Evolutionary conservation across 1,140 invertebrate genomes (phyloP).

Genomic region (Camponotus floridanus): DNA sequence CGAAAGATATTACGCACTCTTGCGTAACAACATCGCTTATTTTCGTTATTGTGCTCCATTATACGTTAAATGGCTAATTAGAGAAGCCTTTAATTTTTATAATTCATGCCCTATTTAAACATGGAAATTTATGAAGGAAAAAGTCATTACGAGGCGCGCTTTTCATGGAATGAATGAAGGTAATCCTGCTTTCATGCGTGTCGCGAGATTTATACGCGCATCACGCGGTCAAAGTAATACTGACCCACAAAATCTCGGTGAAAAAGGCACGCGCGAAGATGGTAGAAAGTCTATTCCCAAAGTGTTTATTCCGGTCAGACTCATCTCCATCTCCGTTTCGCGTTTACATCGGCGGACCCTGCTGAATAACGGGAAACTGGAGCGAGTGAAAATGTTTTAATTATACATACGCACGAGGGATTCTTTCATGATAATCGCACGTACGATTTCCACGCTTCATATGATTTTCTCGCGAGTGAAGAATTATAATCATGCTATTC

Average conservation of each 20-base stretch:
- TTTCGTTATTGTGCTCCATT: slow-evolving; percentile 29
- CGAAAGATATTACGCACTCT: neutral
- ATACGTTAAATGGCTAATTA: neutral
- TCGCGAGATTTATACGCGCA: neutral
- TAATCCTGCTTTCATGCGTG: slow-evolving; percentile 6
- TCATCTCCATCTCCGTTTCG: slow-evolving; percentile 50
- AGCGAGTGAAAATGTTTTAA: slow-evolving; percentile 58
- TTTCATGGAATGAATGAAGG: neutral
- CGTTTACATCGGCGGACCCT: neutral
- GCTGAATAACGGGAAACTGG: neutral
- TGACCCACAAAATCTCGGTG: slow-evolving; percentile 58
- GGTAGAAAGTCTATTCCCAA: slow-evolving; percentile 69
- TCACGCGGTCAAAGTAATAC: slow-evolving; percentile 53
- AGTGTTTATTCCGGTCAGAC: slow-evolving; percentile 68
- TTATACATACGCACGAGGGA: neutral
- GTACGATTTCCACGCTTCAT: slow-evolving; percentile 15
- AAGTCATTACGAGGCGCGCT: neutral
- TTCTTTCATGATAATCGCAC: slow-evolving; percentile 19
- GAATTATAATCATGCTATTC: slow-evolving; percentile 42
- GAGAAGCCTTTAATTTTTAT: neutral
- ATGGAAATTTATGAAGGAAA: neutral
- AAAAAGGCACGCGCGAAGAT: slow-evolving; percentile 37
- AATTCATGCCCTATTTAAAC: neutral
- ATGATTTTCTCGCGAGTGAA: slow-evolving; percentile 27
- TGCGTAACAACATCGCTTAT: neutral